Evolutionary conservation across 2,888 invertebrate genomes (phyloP).

Genomic region (Noctua janthe): DNA sequence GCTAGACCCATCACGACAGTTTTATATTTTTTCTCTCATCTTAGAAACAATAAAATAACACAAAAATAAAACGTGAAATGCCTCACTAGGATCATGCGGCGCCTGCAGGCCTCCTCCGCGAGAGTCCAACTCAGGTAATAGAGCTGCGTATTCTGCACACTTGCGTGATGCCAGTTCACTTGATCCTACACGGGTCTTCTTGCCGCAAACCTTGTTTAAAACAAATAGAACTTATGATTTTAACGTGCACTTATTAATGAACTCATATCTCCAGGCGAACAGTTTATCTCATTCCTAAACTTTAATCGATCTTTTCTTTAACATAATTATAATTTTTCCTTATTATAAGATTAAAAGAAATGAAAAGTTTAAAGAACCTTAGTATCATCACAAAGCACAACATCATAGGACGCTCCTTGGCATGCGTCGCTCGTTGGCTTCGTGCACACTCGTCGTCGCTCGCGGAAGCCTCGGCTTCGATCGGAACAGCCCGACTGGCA

Average conservation of each 20-base stretch:
- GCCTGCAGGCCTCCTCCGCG: slow-evolving; percentile 93
- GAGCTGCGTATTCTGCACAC: slow-evolving; percentile 91
- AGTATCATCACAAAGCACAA: slow-evolving; percentile 92
- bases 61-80: not conserved
- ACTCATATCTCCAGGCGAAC: not conserved
- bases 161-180: slow-evolving; percentile 91
- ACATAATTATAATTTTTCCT: not conserved
- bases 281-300: not conserved
- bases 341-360: not conserved
- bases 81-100: slow-evolving; percentile 92
- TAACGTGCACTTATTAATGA: not conserved
- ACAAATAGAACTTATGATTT: not conserved
- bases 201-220: slow-evolving; percentile 83
- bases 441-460: slow-evolving; percentile 90
- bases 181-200: slow-evolving; percentile 88
- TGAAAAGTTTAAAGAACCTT: slow-evolving; percentile 81
- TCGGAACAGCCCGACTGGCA: slow-evolving; percentile 93
- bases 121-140: slow-evolving; percentile 91
- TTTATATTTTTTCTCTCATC: not conserved
- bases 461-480: slow-evolving; percentile 91
- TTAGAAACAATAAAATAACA: not conserved
- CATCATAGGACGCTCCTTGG: slow-evolving; percentile 91
- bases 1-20: not conserved
- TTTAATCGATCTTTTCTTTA: not conserved
- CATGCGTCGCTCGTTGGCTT: slow-evolving; percentile 89